Base-by-base conservation (phyloP, 1,140 invertebrate genomes). In the Tribolium madens region DNA sequence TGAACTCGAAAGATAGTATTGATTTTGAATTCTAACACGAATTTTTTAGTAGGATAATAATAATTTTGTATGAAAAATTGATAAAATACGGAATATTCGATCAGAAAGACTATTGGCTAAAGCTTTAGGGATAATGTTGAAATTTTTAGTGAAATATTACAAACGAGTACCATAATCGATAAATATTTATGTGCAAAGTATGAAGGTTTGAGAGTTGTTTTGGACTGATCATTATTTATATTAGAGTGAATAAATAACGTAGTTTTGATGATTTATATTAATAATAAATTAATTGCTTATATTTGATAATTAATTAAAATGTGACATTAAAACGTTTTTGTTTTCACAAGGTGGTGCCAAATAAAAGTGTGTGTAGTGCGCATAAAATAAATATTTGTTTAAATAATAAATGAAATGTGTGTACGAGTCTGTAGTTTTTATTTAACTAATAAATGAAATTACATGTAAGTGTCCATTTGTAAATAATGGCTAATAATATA, bases 401-500 rank as follows among this genome's bases (percentile, higher is more conserved):
- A 9, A 57, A 57, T 57, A 57, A 18, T 18, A 57, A 57, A 57
- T 57, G 17, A 57, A 17, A 57, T 26, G 17, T 17, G 10, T 21
- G 52, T 57, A 57, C 9, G 3, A 21, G 10, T 57, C 17, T 57
- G 9, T 21, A 31, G 21, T 64, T 13, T 64, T 13, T 33, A 13
- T 12, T 64, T 36, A 42, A 9, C 7, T 14, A 33, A n/a, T n/a
- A n/a, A 33, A 64, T 14, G 57, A 64, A 64, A 33, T 10, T 13
- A 33, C 6, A 26, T 26, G 6, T 64, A 33, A 33, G 26, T 64
- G 26, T 33, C 12, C 36, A 7, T 42, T 64, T 1, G 3, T 14
- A 33, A 64, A 64, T 64, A 31, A 64, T 64, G 57, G 26, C 57
- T 64, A 74, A 74, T 74, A 60, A 53, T 46, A 48, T 75, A 75